phyloP scores from a whole-genome alignment of 2,888 invertebrate species.

The Cantharis rustica region DNA sequence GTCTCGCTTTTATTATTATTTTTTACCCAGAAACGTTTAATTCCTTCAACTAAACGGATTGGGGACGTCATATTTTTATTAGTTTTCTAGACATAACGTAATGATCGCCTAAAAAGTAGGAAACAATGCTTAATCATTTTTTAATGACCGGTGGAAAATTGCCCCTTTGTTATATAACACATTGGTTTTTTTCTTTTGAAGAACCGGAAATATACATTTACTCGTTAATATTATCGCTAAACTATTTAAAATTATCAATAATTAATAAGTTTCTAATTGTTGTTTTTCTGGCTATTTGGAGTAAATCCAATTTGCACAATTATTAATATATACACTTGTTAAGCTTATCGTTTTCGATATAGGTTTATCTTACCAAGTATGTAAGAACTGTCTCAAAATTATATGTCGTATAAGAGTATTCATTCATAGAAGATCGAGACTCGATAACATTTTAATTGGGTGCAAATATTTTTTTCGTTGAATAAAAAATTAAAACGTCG shows the following conservation, averaged over 20 bases:
- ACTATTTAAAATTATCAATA: neutral
- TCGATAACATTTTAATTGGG: neutral
- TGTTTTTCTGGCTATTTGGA: neutral
- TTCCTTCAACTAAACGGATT: neutral
- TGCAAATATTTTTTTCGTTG: neutral
- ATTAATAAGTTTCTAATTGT: neutral
- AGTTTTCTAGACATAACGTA: neutral
- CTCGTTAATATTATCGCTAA: neutral
- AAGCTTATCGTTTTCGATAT: neutral
- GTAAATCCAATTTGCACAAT: neutral
- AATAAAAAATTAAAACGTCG: neutral
- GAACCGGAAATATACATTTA: neutral
- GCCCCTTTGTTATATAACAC: neutral
- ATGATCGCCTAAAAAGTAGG: neutral
- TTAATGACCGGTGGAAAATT: neutral
- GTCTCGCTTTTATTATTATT: neutral
- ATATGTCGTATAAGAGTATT: neutral
- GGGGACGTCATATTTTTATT: neutral
- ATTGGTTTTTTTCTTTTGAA: neutral
- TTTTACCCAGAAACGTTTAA: neutral
- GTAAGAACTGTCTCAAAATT: neutral
- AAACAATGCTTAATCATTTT: neutral
- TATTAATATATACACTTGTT: neutral
- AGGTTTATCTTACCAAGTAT: neutral
- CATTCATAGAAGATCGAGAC: neutral